A percentile compares a stretch with the other conserved stretches of the same genome.
phyloP scores from a whole-genome alignment of 2,888 invertebrate genomes.

The Eumacrocentrus americanus region DNA sequence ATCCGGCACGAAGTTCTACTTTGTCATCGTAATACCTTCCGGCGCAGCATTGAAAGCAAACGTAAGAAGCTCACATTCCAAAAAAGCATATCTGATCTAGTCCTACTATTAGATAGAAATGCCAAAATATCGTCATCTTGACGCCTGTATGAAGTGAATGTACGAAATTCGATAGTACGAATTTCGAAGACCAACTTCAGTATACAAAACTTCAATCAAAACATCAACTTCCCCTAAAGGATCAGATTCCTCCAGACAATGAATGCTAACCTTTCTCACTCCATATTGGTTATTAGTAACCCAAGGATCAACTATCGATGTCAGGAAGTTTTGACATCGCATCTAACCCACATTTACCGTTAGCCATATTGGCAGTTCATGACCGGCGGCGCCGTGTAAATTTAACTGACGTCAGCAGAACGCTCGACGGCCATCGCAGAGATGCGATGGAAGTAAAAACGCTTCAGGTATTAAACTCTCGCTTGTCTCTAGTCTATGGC shows the following conservation, averaged over 20 bases:
- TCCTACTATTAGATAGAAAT: too few relatives aligned
- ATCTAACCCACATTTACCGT: neutral
- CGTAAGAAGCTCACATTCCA: too few relatives aligned
- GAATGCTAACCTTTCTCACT: too few relatives aligned
- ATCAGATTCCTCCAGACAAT: too few relatives aligned
- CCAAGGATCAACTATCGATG: neutral
- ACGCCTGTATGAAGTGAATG: too few relatives aligned
- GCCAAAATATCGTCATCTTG: too few relatives aligned
- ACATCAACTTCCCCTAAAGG: too few relatives aligned
- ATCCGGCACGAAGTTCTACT: slow-evolving; percentile 43
- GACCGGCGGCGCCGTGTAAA: neutral
- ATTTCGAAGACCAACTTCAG: too few relatives aligned
- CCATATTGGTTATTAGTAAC: too few relatives aligned
- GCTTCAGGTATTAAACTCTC: neutral
- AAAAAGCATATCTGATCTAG: too few relatives aligned
- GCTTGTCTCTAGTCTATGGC: slow-evolving; percentile 15
- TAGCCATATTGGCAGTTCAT: slow-evolving; percentile 5
- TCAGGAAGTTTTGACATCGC: neutral
- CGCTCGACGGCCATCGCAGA: slow-evolving; percentile 7
- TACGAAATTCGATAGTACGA: too few relatives aligned
- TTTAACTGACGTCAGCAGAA: slow-evolving; percentile 13
- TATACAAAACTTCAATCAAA: too few relatives aligned
- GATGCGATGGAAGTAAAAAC: neutral
- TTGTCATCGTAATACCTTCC: slow-evolving; percentile 46
- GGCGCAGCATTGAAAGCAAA: slow-evolving; percentile 6